phyloP scores from a whole-genome alignment of 1,140 invertebrate genomes.

The Drosophila pectinifera region DNA sequence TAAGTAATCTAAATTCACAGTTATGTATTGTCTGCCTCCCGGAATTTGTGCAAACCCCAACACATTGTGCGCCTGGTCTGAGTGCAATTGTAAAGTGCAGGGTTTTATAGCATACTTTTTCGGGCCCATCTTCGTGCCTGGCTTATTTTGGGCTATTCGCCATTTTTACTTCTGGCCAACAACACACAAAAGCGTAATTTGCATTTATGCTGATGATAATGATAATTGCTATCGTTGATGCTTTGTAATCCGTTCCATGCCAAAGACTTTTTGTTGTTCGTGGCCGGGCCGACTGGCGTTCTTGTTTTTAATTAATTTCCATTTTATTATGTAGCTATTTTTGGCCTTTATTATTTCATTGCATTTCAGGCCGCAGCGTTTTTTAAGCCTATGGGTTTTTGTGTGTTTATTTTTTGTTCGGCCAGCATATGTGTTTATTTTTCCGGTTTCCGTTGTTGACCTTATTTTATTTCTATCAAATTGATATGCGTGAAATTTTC shows the following conservation, averaged over 20 bases:
- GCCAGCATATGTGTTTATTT: constrained; percentile 35
- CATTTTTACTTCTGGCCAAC: constrained; percentile 24
- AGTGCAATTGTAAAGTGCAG: constrained; percentile 57
- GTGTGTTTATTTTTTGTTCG: constrained; percentile 12
- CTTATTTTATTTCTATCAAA: constrained; percentile 34
- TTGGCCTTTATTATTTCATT: constrained; percentile 40
- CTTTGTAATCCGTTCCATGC: constrained; percentile 6
- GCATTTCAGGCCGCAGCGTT: constrained; percentile 6
- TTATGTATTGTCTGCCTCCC: constrained; percentile 50
- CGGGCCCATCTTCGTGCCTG: constrained; percentile 32
- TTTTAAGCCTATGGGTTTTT: constrained; percentile 23
- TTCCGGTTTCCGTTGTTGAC: constrained; percentile 14
- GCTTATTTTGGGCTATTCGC: constrained; percentile 19
- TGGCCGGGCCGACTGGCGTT: background rate
- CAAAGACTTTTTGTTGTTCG: constrained; percentile 14
- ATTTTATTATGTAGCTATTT: constrained; percentile 46
- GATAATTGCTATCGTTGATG: constrained; percentile 39
- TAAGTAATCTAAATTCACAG: constrained; percentile 71
- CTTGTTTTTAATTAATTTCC: constrained; percentile 48
- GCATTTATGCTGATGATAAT: constrained; percentile 57
- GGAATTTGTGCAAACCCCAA: background rate
- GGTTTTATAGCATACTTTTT: constrained; percentile 47
- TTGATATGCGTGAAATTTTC: constrained; percentile 28
- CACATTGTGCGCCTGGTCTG: constrained; percentile 6
- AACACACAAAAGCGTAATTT: constrained; percentile 56